Base-by-base conservation (phyloP, 2,113 vertebrate species). In the Ammodramus savannarum region DNA sequence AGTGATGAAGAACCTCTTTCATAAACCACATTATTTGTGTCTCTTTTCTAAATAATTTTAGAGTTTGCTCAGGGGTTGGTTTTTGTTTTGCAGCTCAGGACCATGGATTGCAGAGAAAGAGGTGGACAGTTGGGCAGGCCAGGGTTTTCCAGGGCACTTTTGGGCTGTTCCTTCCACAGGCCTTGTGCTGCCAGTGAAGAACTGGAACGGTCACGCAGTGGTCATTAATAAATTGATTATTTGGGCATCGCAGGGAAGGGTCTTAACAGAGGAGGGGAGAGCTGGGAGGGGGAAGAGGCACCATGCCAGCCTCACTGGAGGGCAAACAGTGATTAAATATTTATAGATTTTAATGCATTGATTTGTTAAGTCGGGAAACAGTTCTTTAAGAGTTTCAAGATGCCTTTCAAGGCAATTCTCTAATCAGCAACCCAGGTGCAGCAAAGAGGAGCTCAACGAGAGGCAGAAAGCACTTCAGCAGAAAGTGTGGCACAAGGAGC, bases 331-430 rank as follows among this genome's bases (percentile, higher is more conserved):
- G 85, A 96, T 97, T 96, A 98, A 97, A 98, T 97, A 97, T 98
- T 97, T 97, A 97, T 97, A 91, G 93, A 91, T 95, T 97, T 97
- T 97, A 97, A 97, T 95, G 88, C 90, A 95, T 87, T 88, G 85
- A 97, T 97, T 96, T 96, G 93, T 96, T 95, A 94, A 93, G 88
- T 96, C 59, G 31, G 90, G 94, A 98, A 97, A 95, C 76, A 95
- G 58, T 84, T 59, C 62, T 91, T 77, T 49, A 88, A 87, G 93
- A 77, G 73, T 59, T 76, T 82, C 51, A 81, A 96, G 89, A 84
- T 76, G 66, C 52, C 39, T 95, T 94, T 91, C 75, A 92, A 93
- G 32, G 75, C 44, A 94, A 82, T 77, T 82, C 90, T 94, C 63
- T 96, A 83, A 96, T 87, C 87, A 91, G 81, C 74, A 75, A 58